phyloP scores from a whole-genome alignment of 1,140 invertebrate genomes.

The Ceratina japonica region DNA sequence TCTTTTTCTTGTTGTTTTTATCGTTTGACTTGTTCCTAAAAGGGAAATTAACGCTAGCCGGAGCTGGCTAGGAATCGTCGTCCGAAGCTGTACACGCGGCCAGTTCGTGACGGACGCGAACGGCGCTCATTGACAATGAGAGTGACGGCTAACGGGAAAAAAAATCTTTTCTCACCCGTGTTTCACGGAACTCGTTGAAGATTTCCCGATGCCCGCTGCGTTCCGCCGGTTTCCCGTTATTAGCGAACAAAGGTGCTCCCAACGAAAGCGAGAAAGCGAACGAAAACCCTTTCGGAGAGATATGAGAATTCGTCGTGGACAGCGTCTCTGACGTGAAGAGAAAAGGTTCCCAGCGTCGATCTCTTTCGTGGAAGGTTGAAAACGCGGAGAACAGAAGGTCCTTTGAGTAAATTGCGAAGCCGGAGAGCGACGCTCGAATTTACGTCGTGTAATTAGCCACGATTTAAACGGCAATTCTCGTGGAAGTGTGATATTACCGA shows the following conservation, averaged over 20 bases:
- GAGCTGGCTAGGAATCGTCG: too few species aligned
- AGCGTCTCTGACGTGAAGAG: neutral
- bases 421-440: neutral
- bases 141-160: constrained; percentile 48
- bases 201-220: constrained; percentile 18
- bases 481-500: neutral
- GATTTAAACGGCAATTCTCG: neutral
- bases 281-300: neutral
- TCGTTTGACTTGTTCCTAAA: too few species aligned
- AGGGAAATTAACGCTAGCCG: too few species aligned
- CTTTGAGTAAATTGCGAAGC: neutral
- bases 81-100: too few species aligned
- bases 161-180: neutral
- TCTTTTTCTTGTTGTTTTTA: too few species aligned
- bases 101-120: neutral
- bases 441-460: neutral
- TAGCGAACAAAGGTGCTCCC: constrained; percentile 11
- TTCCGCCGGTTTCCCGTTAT: constrained; percentile 29
- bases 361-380: neutral
- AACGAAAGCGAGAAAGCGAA: constrained; percentile 23
- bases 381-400: neutral
- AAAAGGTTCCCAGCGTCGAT: constrained; percentile 17
- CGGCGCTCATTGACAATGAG: constrained; percentile 23
- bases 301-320: neutral
- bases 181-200: constrained; percentile 20